Percentiles rank a stretch among this genome's conserved stretches.
Evolutionary conservation across 2,888 invertebrate genomes (phyloP).

Genomic region (Nebria brevicollis): DNA sequence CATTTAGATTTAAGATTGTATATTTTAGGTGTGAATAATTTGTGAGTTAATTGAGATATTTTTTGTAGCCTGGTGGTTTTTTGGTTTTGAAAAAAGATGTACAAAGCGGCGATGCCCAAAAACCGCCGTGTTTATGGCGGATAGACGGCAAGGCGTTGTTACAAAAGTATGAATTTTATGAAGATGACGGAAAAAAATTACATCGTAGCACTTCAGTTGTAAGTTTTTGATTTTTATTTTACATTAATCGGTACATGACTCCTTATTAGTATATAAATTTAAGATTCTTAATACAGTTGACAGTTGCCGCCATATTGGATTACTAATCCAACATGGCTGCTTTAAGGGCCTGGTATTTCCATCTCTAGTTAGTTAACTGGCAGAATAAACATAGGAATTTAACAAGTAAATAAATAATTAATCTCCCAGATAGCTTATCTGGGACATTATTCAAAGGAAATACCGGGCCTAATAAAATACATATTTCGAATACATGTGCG

Average conservation of each 20-base stretch:
- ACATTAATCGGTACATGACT: not conserved
- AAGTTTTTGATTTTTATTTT: constrained; percentile 51
- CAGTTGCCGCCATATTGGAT: too few species aligned
- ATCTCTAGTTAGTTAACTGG: too few species aligned
- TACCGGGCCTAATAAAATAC: not conserved
- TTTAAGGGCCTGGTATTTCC: not conserved
- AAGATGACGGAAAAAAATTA: constrained; percentile 57
- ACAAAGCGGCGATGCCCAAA: constrained; percentile 57
- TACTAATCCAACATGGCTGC: not conserved
- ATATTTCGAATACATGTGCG: not conserved
- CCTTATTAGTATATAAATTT: too few species aligned
- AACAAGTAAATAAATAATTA: too few species aligned
- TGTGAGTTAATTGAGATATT: not conserved
- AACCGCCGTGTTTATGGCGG: constrained; percentile 61
- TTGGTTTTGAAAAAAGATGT: constrained; percentile 61
- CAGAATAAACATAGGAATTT: too few species aligned
- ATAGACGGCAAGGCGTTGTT: constrained; percentile 63
- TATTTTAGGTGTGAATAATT: not conserved
- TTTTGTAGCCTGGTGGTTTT: constrained; percentile 60
- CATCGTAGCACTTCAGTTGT: constrained; percentile 62
- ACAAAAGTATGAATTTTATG: constrained; percentile 63
- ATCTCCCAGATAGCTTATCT: too few species aligned
- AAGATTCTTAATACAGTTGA: not conserved
- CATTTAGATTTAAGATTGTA: not conserved
- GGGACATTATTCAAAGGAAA: too few species aligned